Base-by-base conservation (phyloP, 2,888 invertebrate genomes). In the Petrolisthes manimaculis region DNA sequence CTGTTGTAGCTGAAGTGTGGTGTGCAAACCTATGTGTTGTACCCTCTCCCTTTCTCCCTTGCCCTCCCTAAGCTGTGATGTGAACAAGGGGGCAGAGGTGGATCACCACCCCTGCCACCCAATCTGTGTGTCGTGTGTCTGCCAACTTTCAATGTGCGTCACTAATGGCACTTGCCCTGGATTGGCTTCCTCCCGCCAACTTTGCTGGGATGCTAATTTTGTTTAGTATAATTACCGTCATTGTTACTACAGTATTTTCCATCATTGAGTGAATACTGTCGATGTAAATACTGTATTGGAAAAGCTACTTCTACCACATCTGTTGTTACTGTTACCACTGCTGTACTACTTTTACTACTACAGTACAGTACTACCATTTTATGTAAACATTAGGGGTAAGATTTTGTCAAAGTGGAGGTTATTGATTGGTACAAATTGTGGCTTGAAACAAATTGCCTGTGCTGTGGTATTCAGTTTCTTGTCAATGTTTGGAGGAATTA, bases 161-260 rank as follows among this genome's bases (percentile, higher is more conserved):
- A 84, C 81, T 81, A 51, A 84, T 83, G 84, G 80, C 75, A 84
- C 84, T 77, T 78, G 79, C 75, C 88, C 81, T 80, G 81, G 75
- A 88, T 54, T 84, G 88, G 88, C 88, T 88, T 80, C 84, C 88
- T 84, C 80, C 88, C 84, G 88, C 81, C 88, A 84, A 71, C 83
- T 54, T 80, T 83, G 83, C 83, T 83, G 71, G 86, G 81, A 71
- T 21, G n/a, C 71, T 6, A 71, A 71, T 71, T 71, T 71, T 14
- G 21, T 71, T 71, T 61, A 61, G n/a, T n/a, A 6, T 71, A 71
- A 37, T 37, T 37, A 37, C 37, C 37, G 2, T 37, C 37, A 37
- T 37, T 37, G 37, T 37, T 37, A 37, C 37, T 37, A 37, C 37
- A 37, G 37, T 37, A 37, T 37, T 37, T 37, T 37, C 37, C 37